A percentile compares a stretch with the other conserved stretches of the same genome.
Evolutionary conservation across 2,797 vertebrate species (phyloP).

Genomic region (Silurus lanzhouensis): DNA sequence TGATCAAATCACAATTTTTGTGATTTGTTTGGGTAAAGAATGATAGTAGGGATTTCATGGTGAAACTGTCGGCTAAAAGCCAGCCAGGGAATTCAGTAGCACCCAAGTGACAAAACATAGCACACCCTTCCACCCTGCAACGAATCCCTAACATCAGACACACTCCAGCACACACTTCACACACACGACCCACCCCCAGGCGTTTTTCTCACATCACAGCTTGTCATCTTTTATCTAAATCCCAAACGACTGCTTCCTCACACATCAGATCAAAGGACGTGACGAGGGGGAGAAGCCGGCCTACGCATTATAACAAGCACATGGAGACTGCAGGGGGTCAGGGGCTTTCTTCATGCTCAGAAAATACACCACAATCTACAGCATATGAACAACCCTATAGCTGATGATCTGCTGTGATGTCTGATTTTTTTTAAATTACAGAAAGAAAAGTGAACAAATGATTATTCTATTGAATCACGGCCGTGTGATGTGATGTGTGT

Average conservation of each 20-base stretch:
- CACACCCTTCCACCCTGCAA: neutral
- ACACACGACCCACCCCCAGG: neutral
- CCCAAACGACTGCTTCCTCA: slow-evolving; percentile 36
- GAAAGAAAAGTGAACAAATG: neutral
- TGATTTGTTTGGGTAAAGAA: too few relatives aligned
- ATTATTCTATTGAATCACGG: neutral
- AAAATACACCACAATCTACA: slow-evolving; percentile 1
- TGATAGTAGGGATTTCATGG: neutral
- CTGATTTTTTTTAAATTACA: neutral
- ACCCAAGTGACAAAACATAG: neutral
- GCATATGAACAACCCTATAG: neutral
- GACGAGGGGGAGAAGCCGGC: neutral
- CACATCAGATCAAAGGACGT: slow-evolving; percentile 37
- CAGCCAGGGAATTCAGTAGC: neutral
- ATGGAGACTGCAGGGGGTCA: slow-evolving; percentile 31
- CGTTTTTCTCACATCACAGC: slow-evolving; percentile 13
- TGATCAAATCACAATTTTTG: neutral
- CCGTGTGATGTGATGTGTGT: neutral
- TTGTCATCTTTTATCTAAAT: slow-evolving; percentile 15
- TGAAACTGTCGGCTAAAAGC: neutral
- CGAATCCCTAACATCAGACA: neutral
- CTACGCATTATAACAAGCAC: slow-evolving; percentile 13
- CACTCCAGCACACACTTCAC: neutral
- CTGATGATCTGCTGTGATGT: neutral
- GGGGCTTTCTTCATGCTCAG: slow-evolving; percentile 1